Evolutionary conservation across 2,888 invertebrate genomes (phyloP), one percentile per base, ranked within the genome.

Genomic region (Mesorhabditis belari): DNA sequence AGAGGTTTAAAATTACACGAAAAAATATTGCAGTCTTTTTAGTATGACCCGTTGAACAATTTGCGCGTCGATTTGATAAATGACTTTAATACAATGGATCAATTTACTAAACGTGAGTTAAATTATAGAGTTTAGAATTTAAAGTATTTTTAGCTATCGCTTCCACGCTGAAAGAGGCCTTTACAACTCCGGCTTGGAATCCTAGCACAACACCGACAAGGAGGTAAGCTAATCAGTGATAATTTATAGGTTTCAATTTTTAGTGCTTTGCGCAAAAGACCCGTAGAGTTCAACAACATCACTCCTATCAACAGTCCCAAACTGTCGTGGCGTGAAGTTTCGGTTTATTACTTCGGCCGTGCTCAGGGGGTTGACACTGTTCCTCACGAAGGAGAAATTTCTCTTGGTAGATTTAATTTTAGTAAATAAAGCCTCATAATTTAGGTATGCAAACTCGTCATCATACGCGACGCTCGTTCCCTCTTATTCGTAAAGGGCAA

Each of bases 341-440:
- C 44, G 12, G 66, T 66, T 21, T 63, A 56, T 23, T 66, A 66
- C 24, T 66, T 66, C 57, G 63, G 60, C 24, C 54, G 66, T 2
- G 29, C 50, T 4, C 66, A 66, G 28, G 65, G 58, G 21, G 3
- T 4, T 19, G 21, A 26, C 2, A 63, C 63, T 9, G 63, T 66
- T 9, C 66, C 66, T 4, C 19, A 58, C 4, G 61, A 63, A 49
- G 66, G 66, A 0, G 63, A 63, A 4, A 52, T 66, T 2, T 23
- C 66, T 0, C 49, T 66, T 5, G 66, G 44, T 35, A 35, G n/a
- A 17, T 35, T 35, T 35, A 9, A 17, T 35, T n/a, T n/a, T n/a
- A 9, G n/a, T 9, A n/a, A 9, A n/a, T 17, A 35, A 35, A 35
- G 12, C 44, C 12, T 17, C 44, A n/a, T 17, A n/a, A 17, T 35